These are phyloP conservation scores for Stramonita haemastoma DNA, from an alignment of 2,888 invertebrate genomes.

Conservation along the genomic window DNA sequence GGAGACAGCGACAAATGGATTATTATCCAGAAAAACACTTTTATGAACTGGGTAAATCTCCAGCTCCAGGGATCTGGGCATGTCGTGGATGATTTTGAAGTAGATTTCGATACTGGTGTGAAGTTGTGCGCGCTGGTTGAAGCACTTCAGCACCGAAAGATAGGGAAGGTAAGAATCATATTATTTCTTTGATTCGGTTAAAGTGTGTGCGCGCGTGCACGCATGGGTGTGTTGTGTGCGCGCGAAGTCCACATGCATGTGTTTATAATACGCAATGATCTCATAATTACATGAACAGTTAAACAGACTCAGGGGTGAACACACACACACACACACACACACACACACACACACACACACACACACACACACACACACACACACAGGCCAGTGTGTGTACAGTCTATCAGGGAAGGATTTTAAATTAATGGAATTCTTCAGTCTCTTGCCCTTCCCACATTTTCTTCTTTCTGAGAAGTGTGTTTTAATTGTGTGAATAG, in stretches of 20 bases:
- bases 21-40: conserved; percentile 84
- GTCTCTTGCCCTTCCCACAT: too few relatives aligned
- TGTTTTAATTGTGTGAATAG: too few relatives aligned
- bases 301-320: neutral
- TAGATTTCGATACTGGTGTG: conserved; percentile 94
- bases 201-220: neutral
- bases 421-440: too few relatives aligned
- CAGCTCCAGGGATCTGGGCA: conserved; percentile 74
- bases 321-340: neutral
- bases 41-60: conserved; percentile 98
- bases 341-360: neutral
- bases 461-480: too few relatives aligned
- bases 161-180: conserved; percentile 80
- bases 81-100: conserved; percentile 89
- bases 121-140: conserved; percentile 94
- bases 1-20: conserved; percentile 96
- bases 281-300: neutral
- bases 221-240: neutral
- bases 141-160: conserved; percentile 86
- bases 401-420: too few relatives aligned
- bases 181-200: neutral
- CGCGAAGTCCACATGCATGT: neutral
- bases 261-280: neutral
- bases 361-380: conserved; percentile 23
- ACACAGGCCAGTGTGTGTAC: neutral